phyloP scores from a whole-genome alignment of 1,140 invertebrate species.

The Nymphalis io region DNA sequence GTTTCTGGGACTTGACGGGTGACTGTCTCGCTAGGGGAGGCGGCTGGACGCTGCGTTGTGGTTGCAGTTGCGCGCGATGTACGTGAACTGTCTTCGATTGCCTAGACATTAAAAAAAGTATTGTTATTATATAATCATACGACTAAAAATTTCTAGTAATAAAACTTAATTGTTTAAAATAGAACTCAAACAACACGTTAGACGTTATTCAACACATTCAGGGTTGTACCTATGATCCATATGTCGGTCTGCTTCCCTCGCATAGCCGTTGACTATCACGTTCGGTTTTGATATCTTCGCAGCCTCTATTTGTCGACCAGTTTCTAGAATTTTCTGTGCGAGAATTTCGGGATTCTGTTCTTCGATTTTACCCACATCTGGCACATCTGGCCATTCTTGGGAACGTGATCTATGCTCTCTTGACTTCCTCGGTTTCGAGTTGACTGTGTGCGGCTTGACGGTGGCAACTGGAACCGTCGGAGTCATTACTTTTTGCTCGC shows the following conservation, averaged over 20 bases:
- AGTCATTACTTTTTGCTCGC: constrained; percentile 83
- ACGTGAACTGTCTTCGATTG: constrained; percentile 43
- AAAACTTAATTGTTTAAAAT: no score
- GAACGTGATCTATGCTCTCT: constrained; percentile 88
- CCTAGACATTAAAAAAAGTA: constrained; percentile 19
- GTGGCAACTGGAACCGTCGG: constrained; percentile 77
- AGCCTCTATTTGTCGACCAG: constrained; percentile 92
- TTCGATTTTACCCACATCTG: constrained; percentile 93
- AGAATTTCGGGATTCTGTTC: constrained; percentile 94
- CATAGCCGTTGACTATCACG: constrained; percentile 74
- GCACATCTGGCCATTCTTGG: constrained; percentile 95
- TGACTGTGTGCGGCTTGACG: constrained; percentile 73
- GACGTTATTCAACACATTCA: no score
- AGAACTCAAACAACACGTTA: no score
- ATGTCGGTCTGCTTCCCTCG: constrained; percentile 63
- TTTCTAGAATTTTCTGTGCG: constrained; percentile 94
- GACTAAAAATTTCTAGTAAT: no score
- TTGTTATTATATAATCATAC: no score
- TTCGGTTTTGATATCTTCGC: constrained; percentile 83
- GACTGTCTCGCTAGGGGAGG: constrained; percentile 65
- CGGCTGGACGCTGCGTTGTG: constrained; percentile 40
- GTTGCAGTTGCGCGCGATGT: constrained; percentile 41
- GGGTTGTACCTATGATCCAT: constrained; percentile 61
- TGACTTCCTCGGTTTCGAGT: constrained; percentile 83
- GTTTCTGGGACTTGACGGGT: constrained; percentile 73